phyloP scores from a whole-genome alignment of 2,113 vertebrate species.

The Triplophysa dalaica region DNA sequence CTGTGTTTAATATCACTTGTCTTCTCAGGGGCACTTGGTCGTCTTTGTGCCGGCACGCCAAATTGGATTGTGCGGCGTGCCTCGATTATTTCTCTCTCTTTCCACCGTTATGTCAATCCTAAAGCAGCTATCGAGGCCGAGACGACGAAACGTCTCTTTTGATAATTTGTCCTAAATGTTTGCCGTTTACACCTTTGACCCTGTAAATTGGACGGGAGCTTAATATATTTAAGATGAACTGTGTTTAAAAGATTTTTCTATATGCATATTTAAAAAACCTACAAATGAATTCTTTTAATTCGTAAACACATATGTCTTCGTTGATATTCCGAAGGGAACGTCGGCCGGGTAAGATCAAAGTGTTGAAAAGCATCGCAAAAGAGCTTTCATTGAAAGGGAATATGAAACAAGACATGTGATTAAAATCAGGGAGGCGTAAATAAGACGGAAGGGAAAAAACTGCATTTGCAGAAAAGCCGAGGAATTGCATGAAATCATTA shows the following conservation, averaged over 20 bases:
- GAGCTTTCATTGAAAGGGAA: conserved; percentile 31
- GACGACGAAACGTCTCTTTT: conserved; percentile 40
- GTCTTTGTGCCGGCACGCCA: conserved; percentile 46
- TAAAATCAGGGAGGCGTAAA: conserved; percentile 46
- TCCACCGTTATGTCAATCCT: conserved; percentile 28
- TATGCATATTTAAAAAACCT: conserved; percentile 9
- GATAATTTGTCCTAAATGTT: conserved; percentile 45
- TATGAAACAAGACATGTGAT: conserved; percentile 49
- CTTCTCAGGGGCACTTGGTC: conserved; percentile 44
- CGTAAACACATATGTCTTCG: conserved; percentile 20
- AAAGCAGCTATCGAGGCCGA: conserved; percentile 15
- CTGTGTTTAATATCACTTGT: conserved; percentile 55
- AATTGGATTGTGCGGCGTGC: conserved; percentile 49
- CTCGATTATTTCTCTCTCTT: conserved; percentile 42
- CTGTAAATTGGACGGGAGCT: conserved; percentile 45
- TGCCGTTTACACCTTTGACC: conserved; percentile 32
- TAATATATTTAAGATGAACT: conserved; percentile 28
- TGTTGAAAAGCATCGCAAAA: conserved; percentile 30
- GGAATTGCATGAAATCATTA: conserved; percentile 2
- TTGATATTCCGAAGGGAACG: conserved; percentile 19
- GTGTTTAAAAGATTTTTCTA: conserved; percentile 12
- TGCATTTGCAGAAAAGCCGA: conserved; percentile 9
- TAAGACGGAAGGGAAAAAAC: conserved; percentile 15
- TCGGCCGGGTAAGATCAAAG: conserved; percentile 45
- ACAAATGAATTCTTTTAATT: conserved; percentile 20